A percentile compares a stretch with the other conserved stretches of the same genome.
These are phyloP conservation scores for Paraescarpia echinospica DNA, from an alignment of 1,140 invertebrate genomes.

Conservation along the genomic window DNA sequence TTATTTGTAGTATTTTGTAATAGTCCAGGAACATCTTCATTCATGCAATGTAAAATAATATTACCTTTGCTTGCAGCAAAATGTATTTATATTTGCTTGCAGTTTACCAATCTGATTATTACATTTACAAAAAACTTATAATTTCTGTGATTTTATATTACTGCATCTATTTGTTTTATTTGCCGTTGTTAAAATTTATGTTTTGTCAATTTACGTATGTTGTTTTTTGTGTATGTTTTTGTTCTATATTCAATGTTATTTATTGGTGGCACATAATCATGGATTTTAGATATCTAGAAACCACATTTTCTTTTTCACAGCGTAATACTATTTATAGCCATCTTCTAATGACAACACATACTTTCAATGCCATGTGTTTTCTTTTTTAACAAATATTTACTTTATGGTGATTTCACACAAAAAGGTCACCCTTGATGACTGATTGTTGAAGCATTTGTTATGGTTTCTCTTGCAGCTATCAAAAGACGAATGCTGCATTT, in stretches of 20 bases:
- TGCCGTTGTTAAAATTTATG: too few species aligned
- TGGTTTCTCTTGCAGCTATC: slow-evolving; percentile 45
- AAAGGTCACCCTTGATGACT: neutral
- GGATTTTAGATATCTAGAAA: neutral
- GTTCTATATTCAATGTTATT: neutral
- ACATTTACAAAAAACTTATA: too few species aligned
- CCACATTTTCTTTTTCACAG: neutral
- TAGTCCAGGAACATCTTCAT: neutral
- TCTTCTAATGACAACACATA: slow-evolving; percentile 3
- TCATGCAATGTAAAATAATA: neutral
- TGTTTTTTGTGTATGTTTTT: too few species aligned
- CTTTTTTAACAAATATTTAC: neutral
- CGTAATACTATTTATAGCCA: neutral
- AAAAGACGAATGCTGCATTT: slow-evolving; percentile 53
- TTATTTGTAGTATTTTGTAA: neutral
- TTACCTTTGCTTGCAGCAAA: too few species aligned
- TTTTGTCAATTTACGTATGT: too few species aligned
- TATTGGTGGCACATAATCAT: neutral
- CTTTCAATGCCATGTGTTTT: neutral
- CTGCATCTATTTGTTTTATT: neutral
- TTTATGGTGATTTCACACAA: neutral
- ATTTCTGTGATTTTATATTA: neutral
- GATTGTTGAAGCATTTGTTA: neutral
- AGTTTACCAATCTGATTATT: too few species aligned
- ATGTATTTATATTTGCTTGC: too few species aligned